A percentile compares a stretch with the other conserved stretches of the same genome.
These are phyloP conservation scores for Jacana jacana DNA, from an alignment of 2,113 vertebrate genomes.

Conservation along the genomic window DNA sequence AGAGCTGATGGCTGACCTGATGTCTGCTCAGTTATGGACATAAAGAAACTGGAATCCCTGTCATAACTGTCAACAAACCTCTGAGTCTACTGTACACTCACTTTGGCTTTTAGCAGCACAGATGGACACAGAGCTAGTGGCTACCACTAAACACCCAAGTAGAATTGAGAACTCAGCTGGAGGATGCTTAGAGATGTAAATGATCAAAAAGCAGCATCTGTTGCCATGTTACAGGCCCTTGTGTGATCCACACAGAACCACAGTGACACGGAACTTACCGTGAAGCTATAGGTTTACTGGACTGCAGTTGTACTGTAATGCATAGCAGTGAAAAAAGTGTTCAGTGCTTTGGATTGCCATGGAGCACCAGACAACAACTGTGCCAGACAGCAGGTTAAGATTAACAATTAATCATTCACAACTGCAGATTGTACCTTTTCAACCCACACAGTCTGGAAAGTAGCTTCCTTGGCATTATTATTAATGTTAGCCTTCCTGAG, in stretches of 20 bases:
- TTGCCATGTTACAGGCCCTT: background rate
- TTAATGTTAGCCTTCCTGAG: background rate
- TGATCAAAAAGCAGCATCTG: background rate
- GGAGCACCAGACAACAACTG: accelerated
- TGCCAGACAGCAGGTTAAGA: background rate
- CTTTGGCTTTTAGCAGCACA: background rate
- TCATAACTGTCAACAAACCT: background rate
- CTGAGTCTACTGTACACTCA: background rate
- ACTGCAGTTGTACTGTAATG: background rate
- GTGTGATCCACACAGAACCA: background rate
- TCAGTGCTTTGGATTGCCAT: background rate
- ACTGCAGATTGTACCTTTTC: background rate
- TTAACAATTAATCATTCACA: background rate
- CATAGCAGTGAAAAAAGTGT: background rate
- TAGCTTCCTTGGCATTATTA: background rate
- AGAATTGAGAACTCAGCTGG: background rate
- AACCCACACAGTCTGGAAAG: background rate
- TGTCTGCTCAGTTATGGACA: background rate
- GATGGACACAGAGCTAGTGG: background rate
- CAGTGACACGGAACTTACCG: background rate
- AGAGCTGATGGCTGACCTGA: background rate
- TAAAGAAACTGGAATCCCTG: background rate
- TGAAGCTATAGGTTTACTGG: background rate
- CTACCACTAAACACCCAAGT: background rate
- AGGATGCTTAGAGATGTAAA: background rate